A percentile compares a stretch with the other conserved stretches of the same genome.
phyloP scores from a whole-genome alignment of 2,113 vertebrate genomes.

The Oryzias melastigma region DNA sequence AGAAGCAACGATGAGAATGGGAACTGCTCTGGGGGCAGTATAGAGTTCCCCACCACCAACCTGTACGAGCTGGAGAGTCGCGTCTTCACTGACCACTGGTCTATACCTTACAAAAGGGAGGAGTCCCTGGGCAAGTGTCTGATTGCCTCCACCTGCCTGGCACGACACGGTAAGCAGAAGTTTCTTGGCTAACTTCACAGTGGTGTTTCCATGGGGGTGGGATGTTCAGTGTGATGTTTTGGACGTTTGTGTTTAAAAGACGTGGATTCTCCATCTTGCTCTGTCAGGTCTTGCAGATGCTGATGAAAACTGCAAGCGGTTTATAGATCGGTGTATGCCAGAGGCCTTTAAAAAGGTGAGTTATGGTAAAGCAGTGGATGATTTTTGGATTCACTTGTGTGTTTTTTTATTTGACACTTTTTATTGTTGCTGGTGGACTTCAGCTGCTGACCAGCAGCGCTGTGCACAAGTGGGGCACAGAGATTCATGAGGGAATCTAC shows the following conservation, averaged over 20 bases:
- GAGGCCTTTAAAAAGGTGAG: slow-evolving; percentile 99
- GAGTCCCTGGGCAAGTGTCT: slow-evolving; percentile 98
- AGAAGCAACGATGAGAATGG: slow-evolving; percentile 97
- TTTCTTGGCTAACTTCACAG: neutral
- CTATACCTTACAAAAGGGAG: slow-evolving; percentile 96
- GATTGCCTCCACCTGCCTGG: slow-evolving; percentile 91
- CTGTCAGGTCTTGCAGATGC: slow-evolving; percentile 91
- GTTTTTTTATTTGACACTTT: slow-evolving; percentile 1
- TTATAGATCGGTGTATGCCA: slow-evolving; percentile 97
- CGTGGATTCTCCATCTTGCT: slow-evolving; percentile 18
- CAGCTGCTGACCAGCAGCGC: slow-evolving; percentile 96
- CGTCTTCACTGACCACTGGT: slow-evolving; percentile 98
- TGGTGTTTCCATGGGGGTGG: slow-evolving; percentile 14
- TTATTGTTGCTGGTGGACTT: neutral
- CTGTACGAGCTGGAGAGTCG: slow-evolving; percentile 97
- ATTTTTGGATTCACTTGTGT: neutral
- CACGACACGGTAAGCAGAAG: slow-evolving; percentile 85
- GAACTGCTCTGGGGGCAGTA: slow-evolving; percentile 91
- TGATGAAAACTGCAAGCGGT: slow-evolving; percentile 97
- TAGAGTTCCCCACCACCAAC: slow-evolving; percentile 98
- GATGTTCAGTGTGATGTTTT: slow-evolving; percentile 37
- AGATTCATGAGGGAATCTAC: slow-evolving; percentile 99
- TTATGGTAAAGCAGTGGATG: neutral
- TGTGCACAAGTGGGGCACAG: slow-evolving; percentile 98
- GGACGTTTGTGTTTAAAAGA: slow-evolving; percentile 18